Percentiles rank a stretch among this genome's conserved stretches.
These are phyloP conservation scores for Drosophila prosaltans DNA, from an alignment of 1,140 invertebrate genomes.

Conservation along the genomic window DNA sequence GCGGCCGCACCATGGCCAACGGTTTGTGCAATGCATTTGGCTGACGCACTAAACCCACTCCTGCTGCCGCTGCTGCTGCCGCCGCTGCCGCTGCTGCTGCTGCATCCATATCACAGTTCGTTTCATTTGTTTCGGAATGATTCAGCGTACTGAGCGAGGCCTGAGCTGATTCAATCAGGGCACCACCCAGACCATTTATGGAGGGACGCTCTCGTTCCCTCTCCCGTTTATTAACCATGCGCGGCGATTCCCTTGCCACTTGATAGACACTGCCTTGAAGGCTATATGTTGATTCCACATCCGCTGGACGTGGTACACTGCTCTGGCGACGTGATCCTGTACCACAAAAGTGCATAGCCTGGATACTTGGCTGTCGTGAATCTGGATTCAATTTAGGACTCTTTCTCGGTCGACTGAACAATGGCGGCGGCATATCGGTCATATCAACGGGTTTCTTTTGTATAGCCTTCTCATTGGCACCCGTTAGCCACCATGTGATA, in stretches of 20 bases:
- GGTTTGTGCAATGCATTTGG: constrained; percentile 77
- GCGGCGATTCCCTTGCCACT: constrained; percentile 72
- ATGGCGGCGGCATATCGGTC: constrained; percentile 88
- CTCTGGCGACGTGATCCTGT: constrained; percentile 82
- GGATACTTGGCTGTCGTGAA: constrained; percentile 87
- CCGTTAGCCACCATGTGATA: constrained; percentile 94
- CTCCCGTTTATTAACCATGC: constrained; percentile 59
- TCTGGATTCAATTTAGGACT: constrained; percentile 90
- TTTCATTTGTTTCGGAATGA: constrained; percentile 82
- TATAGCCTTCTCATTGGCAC: constrained; percentile 92
- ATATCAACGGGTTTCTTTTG: constrained; percentile 93
- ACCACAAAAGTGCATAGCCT: constrained; percentile 83
- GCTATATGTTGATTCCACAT: constrained; percentile 81
- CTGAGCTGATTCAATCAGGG: constrained; percentile 60
- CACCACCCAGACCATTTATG: constrained; percentile 63
- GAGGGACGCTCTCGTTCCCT: constrained; percentile 65
- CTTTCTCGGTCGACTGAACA: constrained; percentile 90
- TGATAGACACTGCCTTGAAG: constrained; percentile 76
- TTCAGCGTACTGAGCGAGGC: constrained; percentile 81
- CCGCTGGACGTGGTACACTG: constrained; percentile 82
- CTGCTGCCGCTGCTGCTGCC: constrained; percentile 28
- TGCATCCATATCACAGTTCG: constrained; percentile 81
- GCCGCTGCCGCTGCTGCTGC: constrained; percentile 41
- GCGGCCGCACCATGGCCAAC: constrained; percentile 80
- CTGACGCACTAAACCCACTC: constrained; percentile 61